These are phyloP conservation scores for Notothenia rossii DNA, from an alignment of 2,113 vertebrate genomes.

Conservation along the genomic window DNA sequence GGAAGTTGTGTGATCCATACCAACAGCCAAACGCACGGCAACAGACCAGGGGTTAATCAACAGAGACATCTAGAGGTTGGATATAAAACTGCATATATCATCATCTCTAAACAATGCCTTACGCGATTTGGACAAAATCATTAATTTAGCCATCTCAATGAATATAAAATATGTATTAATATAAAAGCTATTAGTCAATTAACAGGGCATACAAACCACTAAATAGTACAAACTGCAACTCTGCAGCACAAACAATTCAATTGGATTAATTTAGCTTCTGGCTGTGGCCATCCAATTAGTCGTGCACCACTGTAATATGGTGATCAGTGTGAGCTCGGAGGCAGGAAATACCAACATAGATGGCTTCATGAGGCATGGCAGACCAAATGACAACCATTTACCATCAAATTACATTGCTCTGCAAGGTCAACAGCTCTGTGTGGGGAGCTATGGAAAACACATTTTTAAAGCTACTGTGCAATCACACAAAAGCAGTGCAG, in stretches of 20 bases:
- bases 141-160: slow-evolving; percentile 3
- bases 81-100: slow-evolving; percentile 10
- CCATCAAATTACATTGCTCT: slow-evolving; percentile 73
- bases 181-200: slow-evolving; percentile 16
- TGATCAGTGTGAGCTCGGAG: slow-evolving; percentile 76
- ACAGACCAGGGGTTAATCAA: slow-evolving; percentile 50
- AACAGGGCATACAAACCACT: slow-evolving; percentile 2
- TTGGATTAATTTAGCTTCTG: slow-evolving; percentile 62
- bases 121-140: slow-evolving; percentile 8
- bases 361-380: slow-evolving; percentile 79
- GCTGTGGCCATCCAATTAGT: slow-evolving; percentile 77
- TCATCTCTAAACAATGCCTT: not conserved
- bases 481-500: slow-evolving; percentile 43
- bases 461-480: slow-evolving; percentile 46
- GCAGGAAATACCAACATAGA: slow-evolving; percentile 75
- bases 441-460: slow-evolving; percentile 39
- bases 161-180: slow-evolving; percentile 2
- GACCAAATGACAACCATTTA: slow-evolving; percentile 79
- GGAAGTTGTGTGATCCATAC: slow-evolving; percentile 52
- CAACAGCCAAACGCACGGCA: slow-evolving; percentile 10
- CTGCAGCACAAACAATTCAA: slow-evolving; percentile 51
- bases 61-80: slow-evolving; percentile 78
- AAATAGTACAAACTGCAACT: slow-evolving; percentile 18
- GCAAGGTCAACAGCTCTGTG: slow-evolving; percentile 75
- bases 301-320: slow-evolving; percentile 77